These are phyloP conservation scores for Bacillus rossius DNA, from an alignment of 1,140 invertebrate genomes.

Conservation along the genomic window DNA sequence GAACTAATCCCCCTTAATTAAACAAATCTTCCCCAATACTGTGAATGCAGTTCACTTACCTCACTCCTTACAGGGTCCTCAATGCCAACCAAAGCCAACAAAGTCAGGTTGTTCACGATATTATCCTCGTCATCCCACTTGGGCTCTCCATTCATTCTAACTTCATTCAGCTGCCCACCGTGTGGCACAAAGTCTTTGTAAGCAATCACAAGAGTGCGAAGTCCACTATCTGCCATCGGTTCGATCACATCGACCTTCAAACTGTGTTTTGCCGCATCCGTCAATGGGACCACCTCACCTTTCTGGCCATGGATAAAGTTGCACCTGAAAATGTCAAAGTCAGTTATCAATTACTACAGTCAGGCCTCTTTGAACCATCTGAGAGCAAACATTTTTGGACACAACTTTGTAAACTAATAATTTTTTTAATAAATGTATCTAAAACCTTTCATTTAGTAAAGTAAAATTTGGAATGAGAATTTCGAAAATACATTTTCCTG, in stretches of 20 bases:
- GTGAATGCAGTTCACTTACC: conserved; percentile 40
- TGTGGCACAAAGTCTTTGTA: conserved; percentile 48
- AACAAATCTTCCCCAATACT: no score
- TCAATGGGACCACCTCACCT: conserved; percentile 44
- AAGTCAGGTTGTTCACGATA: conserved; percentile 49
- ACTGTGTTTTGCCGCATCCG: conserved; percentile 41
- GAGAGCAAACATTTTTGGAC: no score
- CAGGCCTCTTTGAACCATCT: no score
- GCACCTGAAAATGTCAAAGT: conserved; percentile 40
- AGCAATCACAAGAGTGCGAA: conserved; percentile 56
- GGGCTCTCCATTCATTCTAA: conserved; percentile 31
- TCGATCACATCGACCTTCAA: conserved; percentile 54
- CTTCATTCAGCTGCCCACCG: conserved; percentile 24
- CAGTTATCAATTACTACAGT: no score
- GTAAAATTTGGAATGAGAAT: no score
- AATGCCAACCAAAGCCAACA: conserved; percentile 55
- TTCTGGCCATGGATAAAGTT: conserved; percentile 45
- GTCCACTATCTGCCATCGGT: conserved; percentile 56
- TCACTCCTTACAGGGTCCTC: conserved; percentile 64
- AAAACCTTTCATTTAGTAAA: no score
- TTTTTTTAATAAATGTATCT: no score
- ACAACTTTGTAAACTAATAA: no score
- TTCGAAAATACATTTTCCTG: no score
- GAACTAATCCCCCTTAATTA: no score
- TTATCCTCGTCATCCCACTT: conserved; percentile 57